Evolutionary conservation across 2,888 invertebrate genomes (phyloP).

Genomic region (Drosophila rubida): DNA sequence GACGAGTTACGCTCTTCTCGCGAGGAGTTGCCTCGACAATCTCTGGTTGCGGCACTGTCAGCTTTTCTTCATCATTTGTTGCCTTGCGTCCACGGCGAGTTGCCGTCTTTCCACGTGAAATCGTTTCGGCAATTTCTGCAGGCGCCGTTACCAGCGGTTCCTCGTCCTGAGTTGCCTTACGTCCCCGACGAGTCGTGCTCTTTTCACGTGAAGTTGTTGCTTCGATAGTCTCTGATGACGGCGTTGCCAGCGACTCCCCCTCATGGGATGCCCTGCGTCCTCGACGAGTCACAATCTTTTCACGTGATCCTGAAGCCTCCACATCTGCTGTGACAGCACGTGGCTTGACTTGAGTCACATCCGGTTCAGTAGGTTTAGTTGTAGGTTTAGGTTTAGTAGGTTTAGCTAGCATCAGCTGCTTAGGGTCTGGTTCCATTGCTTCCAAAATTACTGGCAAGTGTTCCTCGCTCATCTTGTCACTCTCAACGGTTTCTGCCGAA

Average conservation of each 20-base stretch:
- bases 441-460: constrained; percentile 23
- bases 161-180: not conserved
- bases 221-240: not conserved
- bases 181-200: not conserved
- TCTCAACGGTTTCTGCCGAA: constrained; percentile 37
- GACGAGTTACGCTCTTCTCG: not conserved
- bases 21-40: too few relatives aligned
- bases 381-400: too few relatives aligned
- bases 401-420: constrained; percentile 6
- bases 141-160: constrained; percentile 1
- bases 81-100: not conserved
- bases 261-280: not conserved
- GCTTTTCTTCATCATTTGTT: too few relatives aligned
- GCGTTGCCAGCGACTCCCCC: not conserved
- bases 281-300: not conserved
- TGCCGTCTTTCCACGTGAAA: constrained; percentile 13
- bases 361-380: too few relatives aligned
- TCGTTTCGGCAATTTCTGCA: not conserved
- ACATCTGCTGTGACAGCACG: not conserved
- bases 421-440: constrained; percentile 15
- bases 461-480: not conserved
- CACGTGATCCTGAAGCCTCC: not conserved
- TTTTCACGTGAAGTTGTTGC: not conserved
- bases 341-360: too few relatives aligned
- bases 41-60: too few relatives aligned